Evolutionary conservation across 2,797 vertebrate genomes (phyloP).

Genomic region (Tinamus major): DNA sequence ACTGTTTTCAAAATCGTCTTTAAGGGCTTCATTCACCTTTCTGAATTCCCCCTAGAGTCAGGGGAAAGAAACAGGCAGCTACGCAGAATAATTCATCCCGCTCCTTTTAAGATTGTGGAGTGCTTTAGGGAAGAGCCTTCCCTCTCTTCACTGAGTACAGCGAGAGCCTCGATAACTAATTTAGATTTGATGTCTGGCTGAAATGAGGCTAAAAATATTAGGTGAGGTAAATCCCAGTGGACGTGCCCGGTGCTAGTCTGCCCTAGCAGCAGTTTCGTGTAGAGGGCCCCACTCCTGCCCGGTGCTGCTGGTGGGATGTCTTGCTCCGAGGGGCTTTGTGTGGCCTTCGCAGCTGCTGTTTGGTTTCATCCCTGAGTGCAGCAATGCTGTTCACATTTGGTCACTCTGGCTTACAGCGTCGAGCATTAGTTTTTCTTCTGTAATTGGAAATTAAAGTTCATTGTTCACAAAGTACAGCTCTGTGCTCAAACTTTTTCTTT

Average conservation of each 20-base stretch:
- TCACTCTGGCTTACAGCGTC: background rate
- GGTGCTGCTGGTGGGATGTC: background rate
- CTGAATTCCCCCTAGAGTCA: background rate
- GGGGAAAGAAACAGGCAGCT: background rate
- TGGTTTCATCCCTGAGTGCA: constrained; percentile 12
- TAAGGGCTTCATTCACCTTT: background rate
- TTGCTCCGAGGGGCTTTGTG: background rate
- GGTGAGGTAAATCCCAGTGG: background rate
- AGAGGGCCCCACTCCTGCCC: background rate
- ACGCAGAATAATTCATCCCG: accelerated
- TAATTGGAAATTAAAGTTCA: constrained; percentile 23
- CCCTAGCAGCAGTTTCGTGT: background rate
- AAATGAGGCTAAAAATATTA: background rate
- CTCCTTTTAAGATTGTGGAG: background rate
- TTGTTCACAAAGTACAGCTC: background rate
- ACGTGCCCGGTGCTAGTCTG: background rate
- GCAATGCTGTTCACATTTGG: background rate
- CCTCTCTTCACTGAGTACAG: background rate
- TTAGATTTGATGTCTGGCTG: background rate
- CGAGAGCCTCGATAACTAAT: background rate
- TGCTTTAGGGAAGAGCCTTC: background rate
- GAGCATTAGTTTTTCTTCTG: constrained; percentile 18
- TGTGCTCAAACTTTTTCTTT: background rate
- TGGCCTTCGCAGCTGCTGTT: constrained; percentile 31
- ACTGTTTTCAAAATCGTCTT: background rate